phyloP scores from a whole-genome alignment of 2,113 vertebrate species.

The Cheirogaleus medius region DNA sequence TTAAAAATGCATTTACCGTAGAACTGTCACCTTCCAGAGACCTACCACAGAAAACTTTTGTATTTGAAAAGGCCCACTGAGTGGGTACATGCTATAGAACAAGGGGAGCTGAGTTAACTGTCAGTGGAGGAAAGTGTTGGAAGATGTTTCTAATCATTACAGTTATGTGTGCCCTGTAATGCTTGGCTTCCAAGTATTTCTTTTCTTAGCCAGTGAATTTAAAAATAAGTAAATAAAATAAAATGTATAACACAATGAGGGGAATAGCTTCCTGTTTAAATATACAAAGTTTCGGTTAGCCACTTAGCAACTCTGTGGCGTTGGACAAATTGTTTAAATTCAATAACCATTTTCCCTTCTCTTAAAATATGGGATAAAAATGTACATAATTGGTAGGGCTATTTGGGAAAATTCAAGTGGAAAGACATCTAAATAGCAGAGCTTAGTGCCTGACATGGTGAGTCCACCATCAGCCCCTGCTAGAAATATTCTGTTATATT shows the following conservation, averaged over 20 bases:
- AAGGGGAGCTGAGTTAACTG: background rate
- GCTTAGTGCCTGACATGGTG: background rate
- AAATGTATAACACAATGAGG: background rate
- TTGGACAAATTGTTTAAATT: background rate
- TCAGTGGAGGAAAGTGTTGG: background rate
- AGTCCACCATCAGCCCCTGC: background rate
- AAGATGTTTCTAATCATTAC: slow-evolving; percentile 22
- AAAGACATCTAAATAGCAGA: background rate
- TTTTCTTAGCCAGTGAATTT: background rate
- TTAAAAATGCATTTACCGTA: background rate
- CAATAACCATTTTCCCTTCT: background rate
- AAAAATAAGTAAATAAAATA: background rate
- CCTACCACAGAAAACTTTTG: background rate
- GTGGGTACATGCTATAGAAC: background rate
- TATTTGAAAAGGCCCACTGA: background rate
- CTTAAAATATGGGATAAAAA: background rate
- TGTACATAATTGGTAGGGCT: background rate
- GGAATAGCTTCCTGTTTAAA: background rate
- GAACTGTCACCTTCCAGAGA: background rate
- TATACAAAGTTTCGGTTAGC: background rate
- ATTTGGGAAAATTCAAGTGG: background rate
- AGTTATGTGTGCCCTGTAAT: background rate
- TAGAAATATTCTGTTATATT: background rate
- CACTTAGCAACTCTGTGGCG: background rate
- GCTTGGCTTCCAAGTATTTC: background rate